Evolutionary conservation across 2,113 vertebrate genomes (phyloP), one percentile per base, ranked within the genome.

Genomic region (Murina feae): DNA sequence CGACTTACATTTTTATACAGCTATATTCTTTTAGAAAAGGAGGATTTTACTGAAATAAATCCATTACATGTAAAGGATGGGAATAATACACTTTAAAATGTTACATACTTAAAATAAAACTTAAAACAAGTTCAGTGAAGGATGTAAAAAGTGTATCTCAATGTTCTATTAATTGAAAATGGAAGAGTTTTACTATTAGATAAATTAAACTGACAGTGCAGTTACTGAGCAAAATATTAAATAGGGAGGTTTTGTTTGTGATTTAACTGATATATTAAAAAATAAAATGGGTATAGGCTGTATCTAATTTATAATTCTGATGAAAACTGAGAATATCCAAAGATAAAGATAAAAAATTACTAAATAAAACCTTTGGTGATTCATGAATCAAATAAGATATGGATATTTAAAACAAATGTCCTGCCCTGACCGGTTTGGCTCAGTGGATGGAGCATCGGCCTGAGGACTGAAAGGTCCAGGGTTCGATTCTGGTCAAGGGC

Each of bases 31-130:
- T 96, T 60, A 96, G 91, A 69, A 97, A 98, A 96, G 96, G 93
- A 97, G 93, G 69, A 91, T 75, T 95, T 97, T 95, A 97, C 1
- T 97, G 94, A 98, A 97, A 95, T 95, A 95, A 97, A 97, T 93
- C 85, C 86, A 97, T 97, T 97, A 96, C 90, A 96, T 95, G 91
- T 63, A 96, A 71, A 95, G 0, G 74, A 6, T 92, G 23, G 37
- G 14, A 88, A 94, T 93, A 92, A 95, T 65, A 83, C 13, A 86
- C 71, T 95, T 95, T 89, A 78, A 95, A 98, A 96, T 88, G 44
- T 96, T 95, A 93, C 78, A 90, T 65, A 92, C 76, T 96, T 92
- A 96, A 96, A 85, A 90, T 2, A 89, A 23, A 91, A 89, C 47
- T 95, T 91, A 96, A 97, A 96, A 97, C 91, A 97, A 98, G 66